phyloP scores from a whole-genome alignment of 1,140 invertebrate genomes.

The Proales similis region DNA sequence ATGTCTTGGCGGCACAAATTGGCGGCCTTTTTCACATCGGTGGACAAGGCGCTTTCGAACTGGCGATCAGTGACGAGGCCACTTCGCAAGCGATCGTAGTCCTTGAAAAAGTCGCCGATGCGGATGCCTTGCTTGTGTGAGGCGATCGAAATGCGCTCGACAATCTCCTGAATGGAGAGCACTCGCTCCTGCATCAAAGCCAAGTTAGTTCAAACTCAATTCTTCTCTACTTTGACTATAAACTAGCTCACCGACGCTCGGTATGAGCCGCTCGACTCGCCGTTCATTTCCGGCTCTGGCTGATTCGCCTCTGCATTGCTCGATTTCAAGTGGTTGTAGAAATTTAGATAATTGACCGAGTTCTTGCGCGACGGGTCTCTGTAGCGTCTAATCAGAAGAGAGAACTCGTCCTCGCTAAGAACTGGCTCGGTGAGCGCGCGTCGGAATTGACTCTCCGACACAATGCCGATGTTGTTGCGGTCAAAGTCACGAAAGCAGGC shows the following conservation, averaged over 20 bases:
- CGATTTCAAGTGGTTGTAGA: slow-evolving; percentile 48
- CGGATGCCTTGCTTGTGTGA: slow-evolving; percentile 51
- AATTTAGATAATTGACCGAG: slow-evolving; percentile 51
- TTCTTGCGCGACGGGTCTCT: slow-evolving; percentile 45
- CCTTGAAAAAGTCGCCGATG: slow-evolving; percentile 52
- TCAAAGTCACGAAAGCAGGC: slow-evolving; percentile 52
- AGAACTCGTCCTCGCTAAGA: slow-evolving; percentile 46
- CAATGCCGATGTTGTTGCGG: slow-evolving; percentile 48
- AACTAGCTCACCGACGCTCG: not conserved
- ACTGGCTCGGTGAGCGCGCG: slow-evolving; percentile 49
- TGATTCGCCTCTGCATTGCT: slow-evolving; percentile 2
- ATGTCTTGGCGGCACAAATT: slow-evolving; percentile 47
- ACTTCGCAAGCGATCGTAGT: slow-evolving; percentile 50
- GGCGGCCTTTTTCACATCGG: slow-evolving; percentile 50
- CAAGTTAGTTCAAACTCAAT: slow-evolving; percentile 5
- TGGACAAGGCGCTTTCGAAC: slow-evolving; percentile 48
- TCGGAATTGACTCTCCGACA: slow-evolving; percentile 53
- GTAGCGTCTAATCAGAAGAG: slow-evolving; percentile 48
- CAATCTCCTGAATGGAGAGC: slow-evolving; percentile 47
- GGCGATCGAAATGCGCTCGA: slow-evolving; percentile 49
- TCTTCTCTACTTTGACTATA: not conserved
- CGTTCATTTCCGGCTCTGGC: slow-evolving; percentile 24
- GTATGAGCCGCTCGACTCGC: not conserved
- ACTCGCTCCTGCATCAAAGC: slow-evolving; percentile 43
- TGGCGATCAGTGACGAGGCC: slow-evolving; percentile 50